A percentile compares a stretch with the other conserved stretches of the same genome.
Evolutionary conservation across 2,797 vertebrate genomes (phyloP).

Genomic region (Vipera latastei): DNA sequence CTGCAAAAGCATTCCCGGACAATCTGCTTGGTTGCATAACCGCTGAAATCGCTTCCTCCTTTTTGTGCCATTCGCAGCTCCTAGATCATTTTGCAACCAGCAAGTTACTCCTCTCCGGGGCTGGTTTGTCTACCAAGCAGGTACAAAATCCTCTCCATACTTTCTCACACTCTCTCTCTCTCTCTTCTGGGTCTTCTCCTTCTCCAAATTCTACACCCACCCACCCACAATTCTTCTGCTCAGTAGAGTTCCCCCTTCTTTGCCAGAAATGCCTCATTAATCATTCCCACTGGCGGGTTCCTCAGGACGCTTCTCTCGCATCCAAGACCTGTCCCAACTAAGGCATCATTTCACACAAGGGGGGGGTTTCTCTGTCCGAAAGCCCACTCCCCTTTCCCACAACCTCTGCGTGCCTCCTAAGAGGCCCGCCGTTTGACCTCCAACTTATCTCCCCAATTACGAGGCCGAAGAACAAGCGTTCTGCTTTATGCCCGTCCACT

Average conservation of each 20-base stretch:
- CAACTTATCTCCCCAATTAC: neutral
- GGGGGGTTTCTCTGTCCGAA: neutral
- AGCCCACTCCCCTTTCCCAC: neutral
- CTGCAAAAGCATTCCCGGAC: neutral
- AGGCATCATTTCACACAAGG: neutral
- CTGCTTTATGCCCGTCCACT: neutral
- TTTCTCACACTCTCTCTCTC: neutral
- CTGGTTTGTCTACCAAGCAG: neutral
- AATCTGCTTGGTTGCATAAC: neutral
- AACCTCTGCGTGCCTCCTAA: neutral
- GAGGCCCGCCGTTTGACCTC: neutral
- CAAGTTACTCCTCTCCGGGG: neutral
- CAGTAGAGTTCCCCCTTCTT: fast-evolving
- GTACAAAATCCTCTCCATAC: neutral
- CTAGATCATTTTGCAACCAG: neutral
- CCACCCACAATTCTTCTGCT: too few species aligned
- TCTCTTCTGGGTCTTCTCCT: neutral
- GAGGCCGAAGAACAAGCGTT: neutral
- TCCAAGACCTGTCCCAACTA: neutral
- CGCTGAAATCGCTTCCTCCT: neutral
- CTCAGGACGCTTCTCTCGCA: neutral
- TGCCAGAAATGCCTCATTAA: neutral
- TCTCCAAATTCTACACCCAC: too few species aligned
- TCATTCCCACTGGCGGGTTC: neutral
- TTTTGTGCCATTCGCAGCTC: neutral